These are phyloP conservation scores for Halocynthia aurantium DNA, from an alignment of 23 tunicate species.

Conservation along the genomic window DNA sequence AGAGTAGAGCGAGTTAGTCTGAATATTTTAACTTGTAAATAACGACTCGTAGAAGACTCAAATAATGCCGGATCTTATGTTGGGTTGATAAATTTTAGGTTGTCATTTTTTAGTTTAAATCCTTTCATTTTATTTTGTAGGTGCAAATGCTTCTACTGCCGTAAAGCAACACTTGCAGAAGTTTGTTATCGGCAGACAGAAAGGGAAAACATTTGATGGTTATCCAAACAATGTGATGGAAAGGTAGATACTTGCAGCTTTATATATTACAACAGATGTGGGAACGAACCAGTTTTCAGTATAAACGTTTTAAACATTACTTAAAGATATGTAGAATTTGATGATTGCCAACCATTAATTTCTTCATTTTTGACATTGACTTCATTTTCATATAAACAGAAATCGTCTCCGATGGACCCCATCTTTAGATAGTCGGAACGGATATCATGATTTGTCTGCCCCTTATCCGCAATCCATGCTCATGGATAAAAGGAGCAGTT, in stretches of 20 bases:
- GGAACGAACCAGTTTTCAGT: neutral
- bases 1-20: slow-evolving; percentile 39
- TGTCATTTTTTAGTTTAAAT: too few species aligned
- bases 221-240: slow-evolving; percentile 26
- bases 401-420: slow-evolving; percentile 25
- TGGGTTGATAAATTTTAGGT: too few species aligned
- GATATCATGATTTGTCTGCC: slow-evolving; percentile 27
- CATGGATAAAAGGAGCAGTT: slow-evolving; percentile 36
- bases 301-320: neutral
- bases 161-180: slow-evolving; percentile 85
- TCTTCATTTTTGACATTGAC: neutral
- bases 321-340: neutral
- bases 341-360: too few species aligned
- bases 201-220: slow-evolving; percentile 43
- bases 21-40: neutral
- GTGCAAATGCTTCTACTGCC: slow-evolving; percentile 92
- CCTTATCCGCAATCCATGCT: slow-evolving; percentile 9
- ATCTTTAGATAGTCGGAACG: slow-evolving; percentile 33
- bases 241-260: neutral
- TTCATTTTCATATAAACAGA: neutral
- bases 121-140: slow-evolving; percentile 12
- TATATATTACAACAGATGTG: neutral
- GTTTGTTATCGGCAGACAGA: slow-evolving; percentile 80
- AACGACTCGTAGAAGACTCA: too few species aligned
- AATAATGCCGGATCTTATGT: too few species aligned